phyloP scores from a whole-genome alignment of 2,797 vertebrate genomes.

The Uromys caudimaculatus region DNA sequence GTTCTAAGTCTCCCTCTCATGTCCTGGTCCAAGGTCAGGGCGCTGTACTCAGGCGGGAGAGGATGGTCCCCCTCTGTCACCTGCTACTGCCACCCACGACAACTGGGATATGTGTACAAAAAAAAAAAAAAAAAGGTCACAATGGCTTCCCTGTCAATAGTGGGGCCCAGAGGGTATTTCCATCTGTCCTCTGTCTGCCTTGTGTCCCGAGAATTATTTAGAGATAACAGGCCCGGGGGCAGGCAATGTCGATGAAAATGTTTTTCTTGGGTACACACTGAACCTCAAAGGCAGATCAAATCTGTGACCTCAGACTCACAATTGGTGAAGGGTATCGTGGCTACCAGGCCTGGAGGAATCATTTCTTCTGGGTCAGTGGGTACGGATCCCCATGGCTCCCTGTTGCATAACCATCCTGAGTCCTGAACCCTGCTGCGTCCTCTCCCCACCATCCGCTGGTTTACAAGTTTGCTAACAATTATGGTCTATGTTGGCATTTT shows the following conservation, averaged over 20 bases:
- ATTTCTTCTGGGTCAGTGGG: not conserved
- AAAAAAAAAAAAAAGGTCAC: not conserved
- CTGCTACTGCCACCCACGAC: not conserved
- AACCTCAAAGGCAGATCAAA: conserved; percentile 65
- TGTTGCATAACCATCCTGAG: not conserved
- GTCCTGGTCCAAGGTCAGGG: not conserved
- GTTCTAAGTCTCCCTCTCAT: not conserved
- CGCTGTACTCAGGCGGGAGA: not conserved
- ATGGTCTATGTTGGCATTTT: not conserved
- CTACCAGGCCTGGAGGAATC: not conserved
- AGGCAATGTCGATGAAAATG: conserved; percentile 44
- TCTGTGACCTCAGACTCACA: conserved; percentile 39
- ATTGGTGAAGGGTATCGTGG: not conserved
- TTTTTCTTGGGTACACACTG: conserved; percentile 47
- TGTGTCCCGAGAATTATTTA: conserved; percentile 51
- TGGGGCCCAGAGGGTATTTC: conserved; percentile 63
- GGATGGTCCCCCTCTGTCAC: not conserved
- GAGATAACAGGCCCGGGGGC: conserved; percentile 61
- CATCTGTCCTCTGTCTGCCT: not conserved
- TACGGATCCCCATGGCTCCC: accelerated
- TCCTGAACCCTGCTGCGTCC: not conserved
- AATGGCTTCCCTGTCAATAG: conserved; percentile 43
- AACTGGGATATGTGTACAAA: not conserved
- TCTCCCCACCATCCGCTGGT: not conserved
- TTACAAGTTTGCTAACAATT: not conserved